A percentile compares a stretch with the other conserved stretches of the same genome.
These are phyloP conservation scores for Denticeps clupeoides DNA, from an alignment of 2,797 vertebrate genomes.

Conservation along the genomic window DNA sequence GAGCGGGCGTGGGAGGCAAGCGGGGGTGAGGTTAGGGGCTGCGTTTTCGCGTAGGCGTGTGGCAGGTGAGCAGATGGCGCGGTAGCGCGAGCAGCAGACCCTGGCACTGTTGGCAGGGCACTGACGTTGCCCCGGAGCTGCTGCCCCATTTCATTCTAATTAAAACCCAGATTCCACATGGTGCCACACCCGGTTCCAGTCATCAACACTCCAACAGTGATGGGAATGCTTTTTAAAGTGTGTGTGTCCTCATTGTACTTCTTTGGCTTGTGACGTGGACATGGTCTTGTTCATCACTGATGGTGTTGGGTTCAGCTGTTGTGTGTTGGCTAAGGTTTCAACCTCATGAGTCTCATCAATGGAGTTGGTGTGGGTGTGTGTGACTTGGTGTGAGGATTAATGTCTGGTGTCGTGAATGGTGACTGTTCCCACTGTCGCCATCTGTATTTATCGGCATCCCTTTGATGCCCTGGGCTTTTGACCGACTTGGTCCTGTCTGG, in stretches of 20 bases:
- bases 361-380: not conserved
- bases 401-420: no score
- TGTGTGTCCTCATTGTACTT: no score
- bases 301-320: not conserved
- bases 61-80: conserved; percentile 55
- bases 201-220: conserved; percentile 1
- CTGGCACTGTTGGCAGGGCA: conserved; percentile 30
- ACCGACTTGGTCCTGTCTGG: no score
- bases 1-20: no score
- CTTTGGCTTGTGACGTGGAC: not conserved
- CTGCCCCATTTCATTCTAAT: conserved; percentile 7
- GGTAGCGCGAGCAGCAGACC: conserved; percentile 29
- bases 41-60: conserved; percentile 18
- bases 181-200: conserved; percentile 3
- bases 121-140: conserved; percentile 21
- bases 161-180: not conserved
- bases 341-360: not conserved
- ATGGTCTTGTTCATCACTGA: not conserved
- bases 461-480: no score
- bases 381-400: no score
- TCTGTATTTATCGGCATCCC: no score
- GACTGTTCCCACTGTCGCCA: no score
- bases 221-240: no score
- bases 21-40: no score
- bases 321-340: not conserved